Conservation (phyloP, 2,797 vertebrate genomes). For the Staurois parvus region DNA sequence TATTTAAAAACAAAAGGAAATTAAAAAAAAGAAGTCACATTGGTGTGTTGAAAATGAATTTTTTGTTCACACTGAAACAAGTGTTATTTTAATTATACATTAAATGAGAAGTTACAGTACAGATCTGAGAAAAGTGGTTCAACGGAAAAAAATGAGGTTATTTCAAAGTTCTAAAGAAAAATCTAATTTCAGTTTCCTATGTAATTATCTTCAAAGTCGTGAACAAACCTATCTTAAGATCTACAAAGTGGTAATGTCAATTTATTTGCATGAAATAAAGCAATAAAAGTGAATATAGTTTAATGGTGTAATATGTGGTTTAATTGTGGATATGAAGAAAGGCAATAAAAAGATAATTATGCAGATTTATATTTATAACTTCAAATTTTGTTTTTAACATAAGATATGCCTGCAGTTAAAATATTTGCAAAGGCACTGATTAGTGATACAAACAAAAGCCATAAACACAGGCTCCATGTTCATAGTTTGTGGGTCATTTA, state of each 20-base stretch:
- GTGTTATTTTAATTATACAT: neutral
- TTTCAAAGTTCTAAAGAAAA: neutral
- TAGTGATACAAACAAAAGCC: neutral
- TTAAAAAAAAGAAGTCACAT: no score
- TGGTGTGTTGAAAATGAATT: neutral
- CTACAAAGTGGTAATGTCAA: neutral
- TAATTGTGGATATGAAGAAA: constrained; percentile 2
- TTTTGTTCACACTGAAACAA: neutral
- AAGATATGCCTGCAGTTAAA: neutral
- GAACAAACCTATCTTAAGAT: constrained; percentile 5
- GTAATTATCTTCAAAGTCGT: neutral
- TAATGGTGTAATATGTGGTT: neutral
- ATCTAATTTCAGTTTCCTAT: neutral
- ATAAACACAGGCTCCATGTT: no score
- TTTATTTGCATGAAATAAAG: constrained; percentile 9
- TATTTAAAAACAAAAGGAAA: no score
- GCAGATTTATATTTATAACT: neutral
- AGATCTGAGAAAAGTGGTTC: neutral
- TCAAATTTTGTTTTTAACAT: neutral
- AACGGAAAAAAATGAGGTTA: neutral
- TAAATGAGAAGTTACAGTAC: neutral
- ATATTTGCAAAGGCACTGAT: neutral
- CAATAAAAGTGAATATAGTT: constrained; percentile 10
- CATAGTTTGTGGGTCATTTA: neutral
- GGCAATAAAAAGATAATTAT: neutral